Base-by-base conservation (phyloP, 1,140 invertebrate species). In the Eumeta japonica region DNA sequence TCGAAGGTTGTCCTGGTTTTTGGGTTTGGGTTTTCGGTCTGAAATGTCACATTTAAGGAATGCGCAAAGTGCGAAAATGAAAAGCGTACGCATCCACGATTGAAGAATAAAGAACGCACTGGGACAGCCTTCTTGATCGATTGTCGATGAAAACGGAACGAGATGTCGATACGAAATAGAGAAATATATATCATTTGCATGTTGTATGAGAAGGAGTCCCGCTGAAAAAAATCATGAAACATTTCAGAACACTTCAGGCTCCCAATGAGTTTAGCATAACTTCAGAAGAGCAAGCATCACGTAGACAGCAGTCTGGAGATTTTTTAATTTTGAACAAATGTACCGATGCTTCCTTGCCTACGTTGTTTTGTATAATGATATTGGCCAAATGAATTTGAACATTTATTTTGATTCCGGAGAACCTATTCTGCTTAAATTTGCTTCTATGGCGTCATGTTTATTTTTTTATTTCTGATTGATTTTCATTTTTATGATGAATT, bases 1-100 rank as follows among this genome's bases (percentile, higher is more conserved):
- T 75, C 70, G 62, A 77, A 75, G 73, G 72, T 77, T 76, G 73
- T 76, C 75, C 75, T 72, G 72, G 73, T 74, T 76, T 77, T 75
- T 68, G 62, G 62, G 64, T 75, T 72, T 67, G 68, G 56, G 57
- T 55, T 57, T 51, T 60, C n/a, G 63, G 54, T 65, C 65, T 55
- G 48, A 47, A 40, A 48, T 46, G 50, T 46, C 47, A 51, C 48
- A n/a, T n/a, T n/a, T n/a, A n/a, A n/a, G n/a, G n/a, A n/a, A n/a
- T n/a, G n/a, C n/a, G n/a, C n/a, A n/a, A n/a, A n/a, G n/a, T n/a
- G n/a, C n/a, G n/a, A n/a, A n/a, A n/a, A n/a, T n/a, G n/a, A n/a
- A n/a, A n/a, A n/a, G n/a, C n/a, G n/a, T n/a, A n/a, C n/a, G n/a
- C n/a, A n/a, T n/a, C n/a, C n/a, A n/a, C n/a, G n/a, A n/a, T n/a